Percentiles rank a stretch among this genome's conserved stretches.
Conservation (phyloP, 2,888 invertebrate genomes). For the Argyresthia goedartella region DNA sequence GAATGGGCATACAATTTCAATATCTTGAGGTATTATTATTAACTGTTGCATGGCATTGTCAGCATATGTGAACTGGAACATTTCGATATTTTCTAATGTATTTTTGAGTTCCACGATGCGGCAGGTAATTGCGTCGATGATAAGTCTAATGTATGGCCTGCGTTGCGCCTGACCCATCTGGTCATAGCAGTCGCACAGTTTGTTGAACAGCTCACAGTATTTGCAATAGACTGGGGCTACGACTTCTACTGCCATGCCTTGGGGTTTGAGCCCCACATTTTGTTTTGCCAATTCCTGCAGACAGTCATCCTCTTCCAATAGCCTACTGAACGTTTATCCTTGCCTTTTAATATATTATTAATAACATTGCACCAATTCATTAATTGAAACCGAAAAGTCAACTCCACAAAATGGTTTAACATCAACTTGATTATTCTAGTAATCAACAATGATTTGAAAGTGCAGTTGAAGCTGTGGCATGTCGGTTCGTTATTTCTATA, state of each 20-base stretch:
- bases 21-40: conserved; percentile 76
- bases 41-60: conserved; percentile 79
- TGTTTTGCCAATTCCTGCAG: no score
- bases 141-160: conserved; percentile 61
- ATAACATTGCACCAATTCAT: no score
- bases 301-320: no score
- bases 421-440: no score
- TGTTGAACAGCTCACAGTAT: conserved; percentile 67
- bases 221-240: conserved; percentile 62
- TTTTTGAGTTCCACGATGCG: conserved; percentile 72
- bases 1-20: conserved; percentile 74
- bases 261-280: conserved; percentile 59
- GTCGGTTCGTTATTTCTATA: no score
- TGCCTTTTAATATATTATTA: no score
- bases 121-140: conserved; percentile 71
- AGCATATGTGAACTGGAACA: conserved; percentile 77
- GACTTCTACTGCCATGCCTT: conserved; percentile 56
- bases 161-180: conserved; percentile 75
- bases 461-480: no score
- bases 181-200: conserved; percentile 71
- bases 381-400: no score
- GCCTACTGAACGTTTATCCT: no score
- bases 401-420: no score
- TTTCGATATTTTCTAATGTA: conserved; percentile 67
- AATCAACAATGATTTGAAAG: no score